Evolutionary conservation across 2,113 vertebrate genomes (phyloP).

Genomic region (Leptosomus discolor): DNA sequence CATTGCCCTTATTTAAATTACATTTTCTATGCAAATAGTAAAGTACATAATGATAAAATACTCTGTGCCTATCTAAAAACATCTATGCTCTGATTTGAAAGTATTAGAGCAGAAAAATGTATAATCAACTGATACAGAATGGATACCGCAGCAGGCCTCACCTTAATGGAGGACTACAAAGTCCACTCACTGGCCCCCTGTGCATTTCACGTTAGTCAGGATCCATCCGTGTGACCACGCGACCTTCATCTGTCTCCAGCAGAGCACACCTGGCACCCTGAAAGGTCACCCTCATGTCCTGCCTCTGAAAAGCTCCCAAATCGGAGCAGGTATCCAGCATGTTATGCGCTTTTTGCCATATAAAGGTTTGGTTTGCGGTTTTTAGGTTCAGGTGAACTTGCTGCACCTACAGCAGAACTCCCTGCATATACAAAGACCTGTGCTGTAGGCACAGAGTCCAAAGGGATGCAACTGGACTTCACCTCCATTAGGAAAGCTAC

Average conservation of each 20-base stretch:
- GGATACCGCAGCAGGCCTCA: not conserved
- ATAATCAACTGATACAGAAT: not conserved
- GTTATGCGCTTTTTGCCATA: accelerated
- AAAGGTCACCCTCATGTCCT: accelerated
- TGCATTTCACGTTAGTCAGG: too few relatives aligned
- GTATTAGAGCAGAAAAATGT: not conserved
- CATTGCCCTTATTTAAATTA: not conserved
- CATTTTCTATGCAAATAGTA: not conserved
- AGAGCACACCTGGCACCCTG: not conserved
- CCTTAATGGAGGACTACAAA: not conserved
- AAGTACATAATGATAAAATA: not conserved
- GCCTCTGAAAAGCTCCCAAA: not conserved
- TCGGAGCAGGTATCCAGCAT: not conserved
- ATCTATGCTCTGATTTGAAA: not conserved
- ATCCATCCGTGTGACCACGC: accelerated
- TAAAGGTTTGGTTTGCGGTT: not conserved
- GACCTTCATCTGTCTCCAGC: not conserved
- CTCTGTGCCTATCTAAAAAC: not conserved
- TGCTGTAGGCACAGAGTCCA: not conserved
- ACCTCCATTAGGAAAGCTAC: not conserved
- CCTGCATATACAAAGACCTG: not conserved
- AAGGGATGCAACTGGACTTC: not conserved
- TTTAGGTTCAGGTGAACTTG: not conserved
- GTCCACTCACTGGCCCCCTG: too few relatives aligned
- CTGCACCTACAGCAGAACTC: not conserved